Base-by-base conservation (phyloP, 2,113 vertebrate species). In the Carassius gibelio region DNA sequence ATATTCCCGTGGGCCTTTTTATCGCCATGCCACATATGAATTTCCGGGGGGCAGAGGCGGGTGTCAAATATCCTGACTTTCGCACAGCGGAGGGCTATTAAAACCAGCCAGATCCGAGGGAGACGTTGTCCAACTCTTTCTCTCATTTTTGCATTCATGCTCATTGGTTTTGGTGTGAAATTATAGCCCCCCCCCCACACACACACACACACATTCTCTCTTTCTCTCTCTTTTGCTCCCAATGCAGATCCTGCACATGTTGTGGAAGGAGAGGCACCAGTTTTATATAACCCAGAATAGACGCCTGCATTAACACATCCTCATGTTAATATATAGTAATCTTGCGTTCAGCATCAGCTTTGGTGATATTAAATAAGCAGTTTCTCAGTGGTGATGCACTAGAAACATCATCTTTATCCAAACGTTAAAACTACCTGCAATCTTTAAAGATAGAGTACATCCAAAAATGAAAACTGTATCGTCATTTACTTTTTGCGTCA, bases 21-120 rank as follows among this genome's bases (percentile, higher is more conserved):
- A 69, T 69, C 9, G 23, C 64, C 14, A 71, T 52, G 48, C 77
- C 78, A 68, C 75, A 74, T 85, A 81, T 85, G 62, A 82, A 74
- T 86, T 69, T 82, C 50, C 69, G 15, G 30, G 45, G 52, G 77
- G 64, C 55, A 62, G 77, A 59, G n/a, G 86, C 62, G 42, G 68
- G 61, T 69, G 84, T 86, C 81, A 81, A 69, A 87, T 77, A 72
- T 84, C 55, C 78, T 77, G 52, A 75, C 64, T 80, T 64, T 79
- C 36, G 17, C n/a, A 45, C 26, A 36, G 72, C 42, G 34, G 57
- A 80, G 80, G 55, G 86, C 86, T 87, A 78, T 86, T 81, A 88
- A 77, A 75, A 75, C 71, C 55, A 82, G 85, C 77, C 42, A 15
- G 19, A 75, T 78, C 38, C 72, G 76, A 82, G 7, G 64, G 45